Evolutionary conservation across 2,888 invertebrate genomes (phyloP).

Genomic region (Euphydryas editha): DNA sequence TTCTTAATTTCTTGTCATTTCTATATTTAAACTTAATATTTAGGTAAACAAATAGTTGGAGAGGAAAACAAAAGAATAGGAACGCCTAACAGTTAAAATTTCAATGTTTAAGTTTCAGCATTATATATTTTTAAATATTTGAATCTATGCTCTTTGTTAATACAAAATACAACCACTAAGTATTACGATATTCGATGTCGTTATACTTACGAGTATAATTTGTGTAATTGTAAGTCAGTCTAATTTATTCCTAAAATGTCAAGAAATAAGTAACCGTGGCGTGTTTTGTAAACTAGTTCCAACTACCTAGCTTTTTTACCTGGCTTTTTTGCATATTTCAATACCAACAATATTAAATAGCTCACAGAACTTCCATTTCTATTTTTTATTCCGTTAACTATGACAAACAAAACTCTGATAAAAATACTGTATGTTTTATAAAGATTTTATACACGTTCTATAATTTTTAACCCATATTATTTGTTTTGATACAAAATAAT

Average conservation of each 20-base stretch:
- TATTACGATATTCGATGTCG: neutral
- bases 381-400: neutral
- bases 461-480: too few relatives aligned
- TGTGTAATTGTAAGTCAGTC: slow-evolving; percentile 21
- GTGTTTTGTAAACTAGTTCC: slow-evolving; percentile 30
- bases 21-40: too few relatives aligned
- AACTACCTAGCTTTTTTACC: slow-evolving; percentile 19
- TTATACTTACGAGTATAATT: slow-evolving; percentile 14
- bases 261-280: slow-evolving; percentile 33
- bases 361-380: neutral
- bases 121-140: too few relatives aligned
- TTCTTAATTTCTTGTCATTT: too few relatives aligned
- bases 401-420: neutral
- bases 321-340: slow-evolving; percentile 34
- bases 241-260: slow-evolving; percentile 33
- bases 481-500: too few relatives aligned
- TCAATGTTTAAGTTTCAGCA: too few relatives aligned
- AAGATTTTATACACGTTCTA: neutral
- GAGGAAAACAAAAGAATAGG: too few relatives aligned
- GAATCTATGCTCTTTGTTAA: too few relatives aligned
- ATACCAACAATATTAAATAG: slow-evolving; percentile 24
- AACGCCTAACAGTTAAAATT: too few relatives aligned
- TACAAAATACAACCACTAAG: neutral
- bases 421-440: neutral
- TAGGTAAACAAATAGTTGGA: too few relatives aligned